Percentiles rank a stretch among this genome's conserved stretches.
These are phyloP conservation scores for Diceros bicornis DNA, from an alignment of 2,797 vertebrate genomes.

Conservation along the genomic window DNA sequence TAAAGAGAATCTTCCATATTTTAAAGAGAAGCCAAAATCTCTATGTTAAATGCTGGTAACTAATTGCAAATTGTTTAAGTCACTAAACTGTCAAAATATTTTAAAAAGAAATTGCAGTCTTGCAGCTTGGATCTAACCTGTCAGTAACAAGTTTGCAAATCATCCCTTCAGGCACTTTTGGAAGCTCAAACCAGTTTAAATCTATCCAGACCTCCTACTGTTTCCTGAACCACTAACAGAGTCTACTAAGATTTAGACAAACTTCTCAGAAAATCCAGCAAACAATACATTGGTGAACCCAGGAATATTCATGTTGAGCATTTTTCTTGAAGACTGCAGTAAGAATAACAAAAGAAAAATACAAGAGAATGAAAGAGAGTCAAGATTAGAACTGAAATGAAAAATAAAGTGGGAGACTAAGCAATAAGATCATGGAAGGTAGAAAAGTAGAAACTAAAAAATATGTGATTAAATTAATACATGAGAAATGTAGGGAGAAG, in stretches of 20 bases:
- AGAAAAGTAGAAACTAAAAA: background rate
- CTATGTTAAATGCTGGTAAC: background rate
- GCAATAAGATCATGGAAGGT: background rate
- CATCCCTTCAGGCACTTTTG: background rate
- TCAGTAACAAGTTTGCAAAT: background rate
- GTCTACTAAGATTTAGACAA: background rate
- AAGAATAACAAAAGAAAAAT: constrained; percentile 2
- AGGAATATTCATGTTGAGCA: background rate
- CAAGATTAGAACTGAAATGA: background rate
- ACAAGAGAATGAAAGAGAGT: background rate
- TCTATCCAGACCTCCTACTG: background rate
- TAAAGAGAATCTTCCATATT: background rate
- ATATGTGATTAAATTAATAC: background rate
- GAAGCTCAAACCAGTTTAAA: constrained; percentile 24
- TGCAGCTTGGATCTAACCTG: background rate
- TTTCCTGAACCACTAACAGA: background rate
- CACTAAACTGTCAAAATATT: background rate
- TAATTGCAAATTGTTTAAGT: constrained; percentile 1
- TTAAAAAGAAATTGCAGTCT: background rate
- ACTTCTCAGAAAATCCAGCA: background rate
- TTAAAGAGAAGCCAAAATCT: constrained; percentile 19
- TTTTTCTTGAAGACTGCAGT: background rate
- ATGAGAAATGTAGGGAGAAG: background rate
- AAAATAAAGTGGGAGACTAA: background rate
- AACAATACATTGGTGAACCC: background rate